These are phyloP conservation scores for Sebastes nivosus DNA, from an alignment of 2,797 vertebrate genomes.

Conservation along the genomic window DNA sequence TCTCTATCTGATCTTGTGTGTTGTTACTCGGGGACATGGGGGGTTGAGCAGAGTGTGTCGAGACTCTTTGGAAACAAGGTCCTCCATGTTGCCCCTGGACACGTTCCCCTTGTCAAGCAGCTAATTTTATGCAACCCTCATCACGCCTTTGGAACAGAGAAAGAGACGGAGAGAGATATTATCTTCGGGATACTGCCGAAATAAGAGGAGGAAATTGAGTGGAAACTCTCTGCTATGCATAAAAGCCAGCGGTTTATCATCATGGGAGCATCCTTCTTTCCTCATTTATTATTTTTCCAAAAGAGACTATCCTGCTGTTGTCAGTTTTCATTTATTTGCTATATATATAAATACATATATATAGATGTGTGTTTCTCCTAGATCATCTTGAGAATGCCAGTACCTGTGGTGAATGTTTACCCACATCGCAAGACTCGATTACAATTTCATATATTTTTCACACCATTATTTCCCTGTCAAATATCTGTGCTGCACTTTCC, in stretches of 20 bases:
- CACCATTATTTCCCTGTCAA: slow-evolving; percentile 10
- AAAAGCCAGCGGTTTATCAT: slow-evolving; percentile 55
- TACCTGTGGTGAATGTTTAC: slow-evolving; percentile 38
- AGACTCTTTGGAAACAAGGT: slow-evolving; percentile 76
- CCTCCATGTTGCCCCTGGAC: slow-evolving; percentile 74
- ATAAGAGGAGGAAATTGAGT: slow-evolving; percentile 75
- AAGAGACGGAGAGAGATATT: slow-evolving; percentile 63
- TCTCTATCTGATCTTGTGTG: slow-evolving; percentile 71
- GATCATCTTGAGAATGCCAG: slow-evolving; percentile 14
- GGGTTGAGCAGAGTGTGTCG: slow-evolving; percentile 60
- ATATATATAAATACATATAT: not conserved
- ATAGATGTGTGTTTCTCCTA: not conserved
- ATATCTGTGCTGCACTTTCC: not conserved
- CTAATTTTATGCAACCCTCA: slow-evolving; percentile 80
- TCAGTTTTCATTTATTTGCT: slow-evolving; percentile 25
- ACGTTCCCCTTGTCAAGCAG: slow-evolving; percentile 71
- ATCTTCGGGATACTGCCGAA: slow-evolving; percentile 68
- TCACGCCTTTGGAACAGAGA: slow-evolving; percentile 66
- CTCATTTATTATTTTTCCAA: slow-evolving; percentile 52
- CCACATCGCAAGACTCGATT: not conserved
- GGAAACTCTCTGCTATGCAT: slow-evolving; percentile 64
- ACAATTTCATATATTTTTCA: slow-evolving; percentile 10
- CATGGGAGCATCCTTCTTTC: slow-evolving; percentile 57
- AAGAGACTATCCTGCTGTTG: slow-evolving; percentile 41
- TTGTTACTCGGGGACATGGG: slow-evolving; percentile 68